Conservation (phyloP, 2,888 invertebrate species). For the Harmothoe impar region DNA sequence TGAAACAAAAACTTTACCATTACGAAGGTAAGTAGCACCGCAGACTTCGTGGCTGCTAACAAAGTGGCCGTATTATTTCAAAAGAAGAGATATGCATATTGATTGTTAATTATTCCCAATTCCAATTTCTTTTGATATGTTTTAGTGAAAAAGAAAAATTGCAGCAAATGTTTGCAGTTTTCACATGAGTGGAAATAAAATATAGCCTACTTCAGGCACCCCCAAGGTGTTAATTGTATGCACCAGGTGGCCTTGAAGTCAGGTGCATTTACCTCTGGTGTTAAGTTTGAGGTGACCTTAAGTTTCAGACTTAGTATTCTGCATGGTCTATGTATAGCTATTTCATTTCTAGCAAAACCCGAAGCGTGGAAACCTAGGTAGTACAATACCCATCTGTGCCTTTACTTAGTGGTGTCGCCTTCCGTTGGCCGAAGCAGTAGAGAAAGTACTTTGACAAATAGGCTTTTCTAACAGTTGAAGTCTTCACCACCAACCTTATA, state of each 20-base stretch:
- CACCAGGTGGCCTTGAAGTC: constrained; percentile 50
- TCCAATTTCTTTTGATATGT: too few relatives aligned
- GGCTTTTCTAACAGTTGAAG: too few relatives aligned
- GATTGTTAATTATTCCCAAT: too few relatives aligned
- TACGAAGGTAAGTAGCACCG: constrained; percentile 51
- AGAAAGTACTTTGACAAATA: too few relatives aligned
- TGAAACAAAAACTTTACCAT: constrained; percentile 53
- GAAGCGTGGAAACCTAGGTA: neutral
- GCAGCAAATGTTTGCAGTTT: too few relatives aligned
- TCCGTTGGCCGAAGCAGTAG: neutral
- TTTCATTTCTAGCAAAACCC: neutral
- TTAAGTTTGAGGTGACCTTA: constrained; percentile 1
- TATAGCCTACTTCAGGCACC: too few relatives aligned
- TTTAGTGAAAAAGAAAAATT: too few relatives aligned
- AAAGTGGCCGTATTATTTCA: neutral
- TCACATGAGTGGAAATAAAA: too few relatives aligned
- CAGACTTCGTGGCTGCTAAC: constrained; percentile 43
- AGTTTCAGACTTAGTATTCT: neutral
- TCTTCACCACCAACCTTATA: too few relatives aligned
- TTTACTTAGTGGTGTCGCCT: neutral
- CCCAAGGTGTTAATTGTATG: too few relatives aligned
- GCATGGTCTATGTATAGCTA: constrained; percentile 32
- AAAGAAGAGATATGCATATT: too few relatives aligned
- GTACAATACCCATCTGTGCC: too few relatives aligned
- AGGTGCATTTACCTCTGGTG: constrained; percentile 59